Base-by-base conservation (phyloP, 1,140 invertebrate species). In the Micrasema longulum region DNA sequence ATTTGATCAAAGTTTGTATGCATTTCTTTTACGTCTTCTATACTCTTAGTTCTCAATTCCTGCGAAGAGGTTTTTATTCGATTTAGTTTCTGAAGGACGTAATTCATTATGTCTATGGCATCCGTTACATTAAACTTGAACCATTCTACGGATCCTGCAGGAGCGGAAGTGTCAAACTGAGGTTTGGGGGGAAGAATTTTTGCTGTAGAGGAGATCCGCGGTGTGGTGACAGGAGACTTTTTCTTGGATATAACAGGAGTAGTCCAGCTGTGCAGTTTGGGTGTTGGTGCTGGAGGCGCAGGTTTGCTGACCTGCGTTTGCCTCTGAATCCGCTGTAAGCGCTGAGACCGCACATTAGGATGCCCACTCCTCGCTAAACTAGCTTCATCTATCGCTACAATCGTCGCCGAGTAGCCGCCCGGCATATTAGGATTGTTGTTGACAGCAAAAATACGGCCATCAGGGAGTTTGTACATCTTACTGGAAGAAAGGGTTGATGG, bases 401-500 rank as follows among this genome's bases (percentile, higher is more conserved):
- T 86, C 1, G 84, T 85, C 20, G 84, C 84, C 3, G 84, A 85
- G 76, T 84, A 86, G 4, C 84, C 84, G 1, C 84, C 83, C 1
- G 83, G 83, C 82, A 84, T 83, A 26, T 75, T 79, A 6, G 83
- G 80, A 71, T 86, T 86, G 10, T 79, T 76, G 69, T 84, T 86
- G 16, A 86, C 84, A 2, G 83, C 82, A 72, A 86, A 86, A 53
- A 86, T 79, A 12, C 84, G 79, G 1, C 84, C 84, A 63, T 86
- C 84, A 0, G 84, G 83, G 23, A 86, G 72, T 3, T 84, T 77
- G 71, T 85, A 85, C 83, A 85, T 84, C 76, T 85, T 85, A 57
- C 84, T 84, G 18, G 82, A 82, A 0, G 82, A 85, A 22, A 85
- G 76, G 1, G 83, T 84, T 73, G 84, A 82, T 10, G 84, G 84